Evolutionary conservation across 2,113 vertebrate species (phyloP), one percentile per base, ranked within the genome.

Genomic region (Neogale vison): DNA sequence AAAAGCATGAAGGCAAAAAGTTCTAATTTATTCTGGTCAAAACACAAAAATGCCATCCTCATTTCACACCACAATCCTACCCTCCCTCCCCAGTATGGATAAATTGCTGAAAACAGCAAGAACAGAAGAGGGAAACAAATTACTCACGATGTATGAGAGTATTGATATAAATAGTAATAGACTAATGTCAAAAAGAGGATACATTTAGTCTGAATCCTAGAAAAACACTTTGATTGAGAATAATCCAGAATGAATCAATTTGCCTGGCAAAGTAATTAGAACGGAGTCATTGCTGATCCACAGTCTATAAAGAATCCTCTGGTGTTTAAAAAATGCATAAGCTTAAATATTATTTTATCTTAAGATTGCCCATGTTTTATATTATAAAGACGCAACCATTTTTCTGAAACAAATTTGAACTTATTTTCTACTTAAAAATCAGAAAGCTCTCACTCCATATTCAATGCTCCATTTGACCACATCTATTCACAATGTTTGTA

Each of bases 271-370:
- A 90, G 20, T 81, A 84, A 96, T 83, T 92, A 97, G 36, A 96
- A 61, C 3, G 34, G 67, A 90, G 55, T 84, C 31, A 18, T 7
- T 15, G 39, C 20, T 96, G 47, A 86, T 65, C 63, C 45, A 52
- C 26, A 3, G 55, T 76, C 29, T 86, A 45, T 39, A 96, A 96
- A 93, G 88, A 81, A 92, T 87, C 21, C 11, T 91, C 59, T 89
- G 9, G 21, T 61, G 45, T 91, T 81, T 17, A 90, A 86, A 80
- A 88, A 80, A 47, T 67, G 12, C 59, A 91, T 71, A 59, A 95
- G 81, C n/a, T 72, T 82, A 74, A 36, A 20, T 93, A 91, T 34
- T 79, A 83, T 96, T 98, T 97, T 96, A 89, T 84, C 50, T 83
- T 15, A 6, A 87, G 29, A 50, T 85, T 74, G 5, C 8, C 36